These are phyloP conservation scores for Aethes cnicana DNA, from an alignment of 2,888 invertebrate genomes.

Conservation along the genomic window DNA sequence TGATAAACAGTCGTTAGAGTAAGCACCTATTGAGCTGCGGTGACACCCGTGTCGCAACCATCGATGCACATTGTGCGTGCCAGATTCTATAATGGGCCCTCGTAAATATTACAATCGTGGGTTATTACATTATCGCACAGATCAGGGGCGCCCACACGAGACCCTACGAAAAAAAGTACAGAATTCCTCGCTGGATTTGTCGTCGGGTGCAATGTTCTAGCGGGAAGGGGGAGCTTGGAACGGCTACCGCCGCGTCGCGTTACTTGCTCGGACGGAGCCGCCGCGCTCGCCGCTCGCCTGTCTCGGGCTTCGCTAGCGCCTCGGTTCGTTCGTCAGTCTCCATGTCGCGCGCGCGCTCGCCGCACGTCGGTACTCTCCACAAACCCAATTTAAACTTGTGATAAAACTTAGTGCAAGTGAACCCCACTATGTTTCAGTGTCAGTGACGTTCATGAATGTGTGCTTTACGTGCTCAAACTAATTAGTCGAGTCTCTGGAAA, in stretches of 20 bases:
- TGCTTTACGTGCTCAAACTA: constrained; percentile 55
- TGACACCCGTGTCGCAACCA: constrained; percentile 47
- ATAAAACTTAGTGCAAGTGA: constrained; percentile 62
- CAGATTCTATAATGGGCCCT: constrained; percentile 68
- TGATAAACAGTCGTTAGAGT: constrained; percentile 24
- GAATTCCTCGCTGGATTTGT: constrained; percentile 64
- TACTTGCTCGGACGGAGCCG: constrained; percentile 40
- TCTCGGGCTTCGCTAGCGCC: constrained; percentile 27
- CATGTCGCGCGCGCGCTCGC: constrained; percentile 50
- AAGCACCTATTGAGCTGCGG: constrained; percentile 25
- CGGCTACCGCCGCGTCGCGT: constrained; percentile 53
- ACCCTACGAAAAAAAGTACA: constrained; percentile 62
- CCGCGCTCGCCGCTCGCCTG: constrained; percentile 39
- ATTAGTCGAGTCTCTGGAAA: constrained; percentile 52
- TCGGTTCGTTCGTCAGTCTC: constrained; percentile 54
- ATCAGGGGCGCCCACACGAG: constrained; percentile 56
- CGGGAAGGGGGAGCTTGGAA: constrained; percentile 43
- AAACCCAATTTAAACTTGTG: constrained; percentile 51
- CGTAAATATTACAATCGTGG: constrained; percentile 60
- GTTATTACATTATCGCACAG: constrained; percentile 60
- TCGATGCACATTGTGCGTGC: constrained; percentile 55
- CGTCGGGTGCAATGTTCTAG: constrained; percentile 58
- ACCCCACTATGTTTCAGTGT: constrained; percentile 69
- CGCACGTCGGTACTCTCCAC: constrained; percentile 42
- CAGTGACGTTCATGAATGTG: constrained; percentile 69